Base-by-base conservation (phyloP, 2,113 vertebrate genomes). In the Perca flavescens region DNA sequence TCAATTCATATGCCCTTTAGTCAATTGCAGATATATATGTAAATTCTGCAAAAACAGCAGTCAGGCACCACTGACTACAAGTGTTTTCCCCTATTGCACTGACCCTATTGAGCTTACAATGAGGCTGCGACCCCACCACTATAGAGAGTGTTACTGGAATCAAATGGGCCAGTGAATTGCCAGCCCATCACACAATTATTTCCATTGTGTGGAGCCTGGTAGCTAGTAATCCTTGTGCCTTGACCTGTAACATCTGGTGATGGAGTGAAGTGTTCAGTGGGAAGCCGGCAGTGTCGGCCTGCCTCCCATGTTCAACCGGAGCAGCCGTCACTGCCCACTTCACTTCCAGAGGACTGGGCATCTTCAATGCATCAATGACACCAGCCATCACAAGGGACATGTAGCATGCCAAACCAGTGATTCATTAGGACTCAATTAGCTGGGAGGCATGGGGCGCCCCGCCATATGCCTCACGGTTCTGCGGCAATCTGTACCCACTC, bases 381-480 rank as follows among this genome's bases (percentile, higher is more conserved):
- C 88, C 84, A 87, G 82, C 84, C 92, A 67, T 91, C 92, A 91
- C 86, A 11, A 85, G 89, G 90, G 91, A 90, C 75, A 7, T 90
- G 89, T 88, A 72, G 82, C 79, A 88, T 70, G 93, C 90, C 92
- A 93, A 86, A 90, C 77, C 89, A 88, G 86, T 94, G 92, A 94
- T 94, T 95, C 93, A 94, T 94, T 94, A 94, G 93, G 91, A 93
- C 87, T 90, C 85, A 91, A 90, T 94, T 93, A 93, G 90, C 93
- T 84, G 77, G 85, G 84, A 93, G 93, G 90, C 89, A 83, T 79
- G 89, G 86, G 88, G 89, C 77, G 74, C 69, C 76, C 80, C 83
- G 90, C 94, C 93, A 93, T 94, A 93, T 94, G 94, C 88, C 93
- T 90, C 31, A 5, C 87, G 90, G 85, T 84, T 86, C 79, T 63